Evolutionary conservation across 2,797 vertebrate genomes (phyloP), one percentile per base, ranked within the genome.

Genomic region (Hoplostethus atlanticus): DNA sequence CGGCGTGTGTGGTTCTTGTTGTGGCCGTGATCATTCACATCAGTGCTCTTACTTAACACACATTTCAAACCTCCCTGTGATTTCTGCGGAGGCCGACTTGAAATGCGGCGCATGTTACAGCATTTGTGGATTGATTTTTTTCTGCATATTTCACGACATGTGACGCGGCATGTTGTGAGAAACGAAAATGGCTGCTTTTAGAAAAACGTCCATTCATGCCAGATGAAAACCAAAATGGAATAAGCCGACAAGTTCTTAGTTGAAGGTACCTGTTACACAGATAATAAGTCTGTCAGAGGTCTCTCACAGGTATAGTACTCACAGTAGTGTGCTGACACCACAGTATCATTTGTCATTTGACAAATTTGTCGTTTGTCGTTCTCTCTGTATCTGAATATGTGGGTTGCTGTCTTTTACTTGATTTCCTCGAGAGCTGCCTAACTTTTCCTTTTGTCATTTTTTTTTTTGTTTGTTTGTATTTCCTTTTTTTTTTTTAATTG

Each of bases 401-500:
- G 79, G 76, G 69, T 80, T 62, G 12, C 40, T 80, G 48, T 76
- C 31, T 74, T 54, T 40, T 67, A 48, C 12, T 31, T 47, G 9
- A 7, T 86, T 71, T 57, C 57, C 51, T 59, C 73, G 56, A 61
- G 64, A 71, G 5, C 30, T 2, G 16, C 86, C 77, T 89, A 86
- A 84, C 74, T 57, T 81, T 77, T 57, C 51, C 90, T 81, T 86
- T 79, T 92, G 64, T 84, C 58, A 44, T 76, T 77, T 81, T 72
- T 71, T 81, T 83, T 28, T 28, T 28, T 28, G 52, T 88, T 92
- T 89, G 87, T 91, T 90, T 82, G 79, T 92, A 84, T 92, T 85
- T 93, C 73, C 87, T 79, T 84, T 83, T 94, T 84, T 83, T 94
- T 94, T 90, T 93, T 93, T 76, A 94, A 90, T 96, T 96, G 81